Conservation (phyloP, 2,113 vertebrate genomes). For the Cyanoderma ruficeps region DNA sequence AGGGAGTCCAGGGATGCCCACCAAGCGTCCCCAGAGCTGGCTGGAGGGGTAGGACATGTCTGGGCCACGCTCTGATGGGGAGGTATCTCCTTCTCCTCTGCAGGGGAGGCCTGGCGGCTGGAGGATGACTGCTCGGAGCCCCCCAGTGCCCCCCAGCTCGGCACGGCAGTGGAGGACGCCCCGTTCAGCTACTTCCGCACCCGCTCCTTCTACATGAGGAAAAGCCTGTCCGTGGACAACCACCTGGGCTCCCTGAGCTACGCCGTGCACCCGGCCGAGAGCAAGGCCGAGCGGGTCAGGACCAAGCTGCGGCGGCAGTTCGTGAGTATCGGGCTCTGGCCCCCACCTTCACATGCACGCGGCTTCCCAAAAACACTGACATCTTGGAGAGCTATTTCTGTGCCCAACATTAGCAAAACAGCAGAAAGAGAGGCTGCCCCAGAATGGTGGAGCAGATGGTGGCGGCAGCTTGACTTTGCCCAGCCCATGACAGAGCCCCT, state of each 20-base stretch:
- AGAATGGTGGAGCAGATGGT: neutral
- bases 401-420: fast-evolving
- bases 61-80: neutral
- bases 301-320: conserved; percentile 89
- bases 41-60: fast-evolving
- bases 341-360: fast-evolving
- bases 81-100: neutral
- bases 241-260: conserved; percentile 80
- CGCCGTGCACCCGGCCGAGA: conserved; percentile 39
- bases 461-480: neutral
- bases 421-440: neutral
- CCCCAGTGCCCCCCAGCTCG: conserved; percentile 41
- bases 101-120: conserved; percentile 83
- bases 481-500: fast-evolving
- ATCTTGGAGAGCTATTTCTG: fast-evolving
- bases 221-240: conserved; percentile 87
- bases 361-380: fast-evolving
- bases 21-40: neutral
- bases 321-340: conserved; percentile 70
- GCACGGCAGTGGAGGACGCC: conserved; percentile 69
- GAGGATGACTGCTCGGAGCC: conserved; percentile 75
- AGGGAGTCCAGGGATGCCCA: neutral
- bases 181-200: conserved; percentile 81
- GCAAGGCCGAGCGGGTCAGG: conserved; percentile 66
- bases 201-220: conserved; percentile 85